These are phyloP conservation scores for Philopedon plagiatum DNA, from an alignment of 2,888 invertebrate species.

Conservation along the genomic window DNA sequence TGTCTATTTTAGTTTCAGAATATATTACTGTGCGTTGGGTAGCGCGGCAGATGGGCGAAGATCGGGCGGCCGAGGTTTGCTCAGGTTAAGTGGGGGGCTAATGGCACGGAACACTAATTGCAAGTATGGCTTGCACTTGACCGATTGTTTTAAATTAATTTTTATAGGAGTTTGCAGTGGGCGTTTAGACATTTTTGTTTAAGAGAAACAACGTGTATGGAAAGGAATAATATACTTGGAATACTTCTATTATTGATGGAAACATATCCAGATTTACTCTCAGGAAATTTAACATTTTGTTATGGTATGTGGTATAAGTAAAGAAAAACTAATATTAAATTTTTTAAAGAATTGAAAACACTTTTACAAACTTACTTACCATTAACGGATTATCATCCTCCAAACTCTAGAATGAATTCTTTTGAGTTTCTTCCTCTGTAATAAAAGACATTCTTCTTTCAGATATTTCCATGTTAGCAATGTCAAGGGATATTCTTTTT, in stretches of 20 bases:
- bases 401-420: too few species aligned
- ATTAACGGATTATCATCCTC: too few species aligned
- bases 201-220: constrained; percentile 45
- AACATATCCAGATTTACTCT: constrained; percentile 57
- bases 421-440: background rate
- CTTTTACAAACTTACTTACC: too few species aligned
- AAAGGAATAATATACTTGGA: constrained; percentile 59
- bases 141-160: too few species aligned
- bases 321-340: background rate
- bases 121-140: too few species aligned
- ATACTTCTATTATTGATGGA: constrained; percentile 58
- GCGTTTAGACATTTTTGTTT: constrained; percentile 52
- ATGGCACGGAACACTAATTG: too few species aligned
- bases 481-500: constrained; percentile 35
- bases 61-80: too few species aligned
- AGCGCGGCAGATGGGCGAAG: too few species aligned
- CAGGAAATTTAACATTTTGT: constrained; percentile 55
- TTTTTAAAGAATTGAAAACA: background rate
- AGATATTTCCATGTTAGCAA: constrained; percentile 49
- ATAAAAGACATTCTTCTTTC: background rate
- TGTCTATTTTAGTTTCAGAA: too few species aligned
- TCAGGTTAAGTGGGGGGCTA: too few species aligned
- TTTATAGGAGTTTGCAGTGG: constrained; percentile 59
- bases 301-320: constrained; percentile 47
- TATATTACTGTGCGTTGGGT: too few species aligned